Percentiles rank a stretch among this genome's conserved stretches.
phyloP scores from a whole-genome alignment of 2,888 invertebrate species.

The Heliothis peltigera region DNA sequence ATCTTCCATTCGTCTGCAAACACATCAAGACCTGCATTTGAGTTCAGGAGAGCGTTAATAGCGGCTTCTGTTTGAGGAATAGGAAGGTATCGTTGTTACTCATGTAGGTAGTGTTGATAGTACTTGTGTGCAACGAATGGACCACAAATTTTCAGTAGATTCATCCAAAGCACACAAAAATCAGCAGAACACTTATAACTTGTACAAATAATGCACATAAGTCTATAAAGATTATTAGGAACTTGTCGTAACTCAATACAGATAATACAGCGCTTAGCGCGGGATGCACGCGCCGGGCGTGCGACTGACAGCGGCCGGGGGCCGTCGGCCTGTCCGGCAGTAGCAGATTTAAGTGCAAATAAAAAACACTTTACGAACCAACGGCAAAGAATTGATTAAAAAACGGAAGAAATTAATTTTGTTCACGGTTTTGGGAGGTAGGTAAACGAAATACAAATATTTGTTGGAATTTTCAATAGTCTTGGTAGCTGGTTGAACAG shows the following conservation, averaged over 20 bases:
- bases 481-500: neutral
- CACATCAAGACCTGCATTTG: too few relatives aligned
- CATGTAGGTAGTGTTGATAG: too few relatives aligned
- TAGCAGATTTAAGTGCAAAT: conserved; percentile 27
- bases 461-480: neutral
- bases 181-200: conserved; percentile 28
- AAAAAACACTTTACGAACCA: conserved; percentile 9
- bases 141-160: neutral
- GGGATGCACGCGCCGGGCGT: conserved; percentile 61
- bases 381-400: conserved; percentile 11
- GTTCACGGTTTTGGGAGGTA: neutral
- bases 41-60: too few relatives aligned
- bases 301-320: conserved; percentile 60
- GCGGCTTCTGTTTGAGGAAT: too few relatives aligned
- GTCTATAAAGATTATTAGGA: conserved; percentile 49
- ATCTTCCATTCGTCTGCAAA: too few relatives aligned
- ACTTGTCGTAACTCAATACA: conserved; percentile 62
- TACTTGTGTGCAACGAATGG: too few relatives aligned
- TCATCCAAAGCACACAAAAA: too few relatives aligned
- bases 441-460: neutral
- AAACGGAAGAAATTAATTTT: neutral
- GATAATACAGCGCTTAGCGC: conserved; percentile 56
- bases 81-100: too few relatives aligned
- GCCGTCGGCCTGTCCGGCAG: conserved; percentile 37
- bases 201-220: conserved; percentile 36